These are phyloP conservation scores for Podargus strigoides DNA, from an alignment of 2,797 vertebrate species.

Conservation along the genomic window DNA sequence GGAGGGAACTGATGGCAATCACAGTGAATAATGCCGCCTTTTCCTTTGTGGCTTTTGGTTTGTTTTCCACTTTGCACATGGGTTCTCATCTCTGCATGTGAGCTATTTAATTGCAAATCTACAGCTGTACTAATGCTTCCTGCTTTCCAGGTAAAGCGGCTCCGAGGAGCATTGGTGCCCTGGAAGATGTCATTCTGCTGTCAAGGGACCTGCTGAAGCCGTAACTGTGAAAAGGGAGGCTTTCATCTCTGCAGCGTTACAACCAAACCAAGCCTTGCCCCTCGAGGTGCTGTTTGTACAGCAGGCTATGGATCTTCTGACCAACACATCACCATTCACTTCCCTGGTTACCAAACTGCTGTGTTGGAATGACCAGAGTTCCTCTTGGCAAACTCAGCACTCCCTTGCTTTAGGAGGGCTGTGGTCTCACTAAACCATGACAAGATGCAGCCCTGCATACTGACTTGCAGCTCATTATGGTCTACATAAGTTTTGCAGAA, in stretches of 20 bases:
- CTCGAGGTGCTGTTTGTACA: conserved; percentile 22
- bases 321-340: background rate
- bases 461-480: background rate
- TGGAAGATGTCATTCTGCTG: conserved; percentile 12
- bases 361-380: background rate
- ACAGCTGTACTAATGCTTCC: background rate
- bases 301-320: background rate
- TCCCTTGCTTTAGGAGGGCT: background rate
- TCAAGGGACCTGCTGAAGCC: conserved; percentile 41
- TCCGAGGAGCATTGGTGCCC: background rate
- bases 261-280: conserved; percentile 11
- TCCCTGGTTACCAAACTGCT: background rate
- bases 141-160: conserved; percentile 71
- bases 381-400: background rate
- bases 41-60: background rate
- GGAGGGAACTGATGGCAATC: background rate
- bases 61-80: rapidly evolving
- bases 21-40: background rate
- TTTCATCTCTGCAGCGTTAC: background rate
- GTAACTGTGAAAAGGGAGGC: conserved; percentile 48
- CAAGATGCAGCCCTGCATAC: background rate
- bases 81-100: background rate
- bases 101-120: background rate
- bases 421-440: background rate
- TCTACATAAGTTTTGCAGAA: background rate